Evolutionary conservation across 1,140 invertebrate genomes (phyloP), one percentile per base, ranked within the genome.

Genomic region (Stenopsyche tienmushanensis): DNA sequence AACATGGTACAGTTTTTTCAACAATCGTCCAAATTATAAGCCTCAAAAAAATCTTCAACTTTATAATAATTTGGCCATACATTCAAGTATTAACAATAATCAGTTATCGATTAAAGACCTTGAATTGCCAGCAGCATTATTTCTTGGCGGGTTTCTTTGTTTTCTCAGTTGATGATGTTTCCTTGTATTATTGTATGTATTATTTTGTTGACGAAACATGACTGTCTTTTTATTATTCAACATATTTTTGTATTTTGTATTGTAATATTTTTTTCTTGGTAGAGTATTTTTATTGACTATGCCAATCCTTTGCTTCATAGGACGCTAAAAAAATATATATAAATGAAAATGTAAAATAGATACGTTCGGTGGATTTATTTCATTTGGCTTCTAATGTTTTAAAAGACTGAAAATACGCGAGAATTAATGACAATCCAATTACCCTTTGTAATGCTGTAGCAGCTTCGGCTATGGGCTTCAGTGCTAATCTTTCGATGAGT

Each of bases 401-500:
- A n/a, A n/a, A n/a, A n/a, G n/a, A n/a, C n/a, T n/a, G n/a, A n/a
- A n/a, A n/a, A n/a, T n/a, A n/a, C n/a, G n/a, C n/a, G n/a, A n/a
- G n/a, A n/a, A n/a, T n/a, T n/a, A 34, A 34, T 34, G 29, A 34
- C 5, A 34, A 34, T 34, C 5, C 13, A 34, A 34, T 34, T 7
- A 69, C 68, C 55, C 54, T 70, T 60, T 66, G 42, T 1, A 70
- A 44, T 7, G 64, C 59, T 42, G 65, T 15, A 3, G 68, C 68
- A 0, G 68, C 68, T 47, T 70, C 55, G 3, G 45, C 62, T 2
- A 66, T 62, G 3, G 68, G 64, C 15, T 65, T 59, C n/a, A 58
- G 26, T 8, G 59, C 64, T 15, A 70, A 24, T 8, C 67, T 60
- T 25, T 65, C 64, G 3, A 63, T 2, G 8, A 68, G 55, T 34